Evolutionary conservation across 2,888 invertebrate genomes (phyloP).

Genomic region (Girardia tigrina): DNA sequence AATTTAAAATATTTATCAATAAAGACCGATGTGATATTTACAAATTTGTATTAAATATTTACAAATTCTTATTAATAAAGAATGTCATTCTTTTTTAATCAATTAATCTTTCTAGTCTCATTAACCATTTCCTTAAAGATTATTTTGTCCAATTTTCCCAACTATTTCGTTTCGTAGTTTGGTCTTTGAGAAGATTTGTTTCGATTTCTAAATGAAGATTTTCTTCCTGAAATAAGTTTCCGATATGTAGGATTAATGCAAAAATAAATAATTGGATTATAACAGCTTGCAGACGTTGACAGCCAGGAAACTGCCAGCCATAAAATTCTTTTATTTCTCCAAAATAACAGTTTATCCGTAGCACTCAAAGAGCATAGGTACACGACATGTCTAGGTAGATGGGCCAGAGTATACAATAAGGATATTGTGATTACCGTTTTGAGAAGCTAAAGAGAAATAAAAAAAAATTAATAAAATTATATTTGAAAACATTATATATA

Average conservation of each 20-base stretch:
- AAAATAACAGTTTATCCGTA: not conserved
- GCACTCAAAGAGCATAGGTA: not conserved
- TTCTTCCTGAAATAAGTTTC: not conserved
- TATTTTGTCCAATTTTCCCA: too few relatives aligned
- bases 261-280: slow-evolving; percentile 8
- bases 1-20: too few relatives aligned
- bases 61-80: too few relatives aligned
- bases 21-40: too few relatives aligned
- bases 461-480: too few relatives aligned
- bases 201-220: not conserved
- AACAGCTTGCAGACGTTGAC: slow-evolving; percentile 5
- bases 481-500: too few relatives aligned
- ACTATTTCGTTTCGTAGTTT: not conserved
- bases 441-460: not conserved
- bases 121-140: too few relatives aligned
- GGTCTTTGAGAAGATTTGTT: not conserved
- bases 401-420: not conserved
- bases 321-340: slow-evolving; percentile 5
- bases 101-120: too few relatives aligned
- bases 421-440: slow-evolving; percentile 5
- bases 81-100: too few relatives aligned
- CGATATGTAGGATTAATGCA: slow-evolving; percentile 17
- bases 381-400: not conserved
- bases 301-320: not conserved
- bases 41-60: too few relatives aligned